A percentile compares a stretch with the other conserved stretches of the same genome.
Evolutionary conservation across 64 coral and sea anemone genomes (phyloP).

Genomic region (Actinia equina): DNA sequence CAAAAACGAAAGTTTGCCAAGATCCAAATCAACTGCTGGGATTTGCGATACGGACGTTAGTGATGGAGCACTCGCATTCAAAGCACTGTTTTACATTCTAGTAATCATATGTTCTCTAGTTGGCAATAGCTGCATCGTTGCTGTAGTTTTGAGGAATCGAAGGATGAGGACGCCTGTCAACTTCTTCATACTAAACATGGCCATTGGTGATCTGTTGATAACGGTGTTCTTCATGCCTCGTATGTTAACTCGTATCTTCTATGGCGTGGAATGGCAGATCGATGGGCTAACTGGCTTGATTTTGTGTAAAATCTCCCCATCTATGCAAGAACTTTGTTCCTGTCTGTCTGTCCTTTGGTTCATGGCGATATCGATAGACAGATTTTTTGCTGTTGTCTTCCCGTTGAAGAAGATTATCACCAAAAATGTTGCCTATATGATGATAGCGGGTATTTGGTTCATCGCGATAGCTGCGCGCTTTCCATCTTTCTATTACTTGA

Average conservation of each 20-base stretch:
- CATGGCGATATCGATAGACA: constrained; percentile 22
- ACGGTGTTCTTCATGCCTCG: constrained; percentile 59
- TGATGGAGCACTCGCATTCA: background rate
- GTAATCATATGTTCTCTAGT: constrained; percentile 38
- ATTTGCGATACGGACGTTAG: background rate
- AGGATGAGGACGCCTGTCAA: constrained; percentile 44
- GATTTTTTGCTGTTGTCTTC: constrained; percentile 42
- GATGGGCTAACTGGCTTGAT: constrained; percentile 3
- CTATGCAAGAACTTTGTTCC: constrained; percentile 39
- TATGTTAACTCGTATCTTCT: constrained; percentile 32
- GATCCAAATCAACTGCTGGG: background rate
- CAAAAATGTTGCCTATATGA: background rate
- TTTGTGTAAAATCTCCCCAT: constrained; percentile 29
- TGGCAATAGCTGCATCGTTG: constrained; percentile 33
- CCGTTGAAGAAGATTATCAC: constrained; percentile 41
- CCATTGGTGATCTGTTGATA: constrained; percentile 28
- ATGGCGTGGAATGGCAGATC: constrained; percentile 40
- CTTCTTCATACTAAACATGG: constrained; percentile 55
- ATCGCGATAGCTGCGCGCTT: constrained; percentile 1
- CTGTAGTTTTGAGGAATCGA: constrained; percentile 35
- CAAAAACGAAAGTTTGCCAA: background rate
- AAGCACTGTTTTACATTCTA: constrained; percentile 18
- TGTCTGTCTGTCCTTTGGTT: constrained; percentile 26
- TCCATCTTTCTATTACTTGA: constrained; percentile 32
- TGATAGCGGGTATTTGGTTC: constrained; percentile 29